Evolutionary conservation across 2,888 invertebrate genomes (phyloP).

Genomic region (Dione juno): DNA sequence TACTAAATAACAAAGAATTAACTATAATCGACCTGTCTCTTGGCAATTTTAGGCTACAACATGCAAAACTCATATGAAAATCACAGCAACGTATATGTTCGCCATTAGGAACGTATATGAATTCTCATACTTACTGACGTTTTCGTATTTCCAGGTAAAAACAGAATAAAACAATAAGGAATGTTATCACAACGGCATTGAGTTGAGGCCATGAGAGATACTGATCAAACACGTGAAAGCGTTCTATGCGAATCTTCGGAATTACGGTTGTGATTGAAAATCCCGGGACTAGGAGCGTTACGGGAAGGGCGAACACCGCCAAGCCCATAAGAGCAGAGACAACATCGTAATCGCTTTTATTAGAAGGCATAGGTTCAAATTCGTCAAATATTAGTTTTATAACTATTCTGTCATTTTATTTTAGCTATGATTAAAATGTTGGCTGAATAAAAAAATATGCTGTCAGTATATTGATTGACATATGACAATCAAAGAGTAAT

Average conservation of each 20-base stretch:
- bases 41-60: too few species aligned
- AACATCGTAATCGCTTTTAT: constrained; percentile 47
- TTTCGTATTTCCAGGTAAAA: constrained; percentile 71
- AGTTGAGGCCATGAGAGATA: constrained; percentile 66
- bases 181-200: constrained; percentile 56
- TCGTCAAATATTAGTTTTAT: constrained; percentile 33
- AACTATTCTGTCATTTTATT: neutral
- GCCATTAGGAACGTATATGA: neutral
- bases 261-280: constrained; percentile 70
- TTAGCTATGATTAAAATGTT: neutral
- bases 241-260: constrained; percentile 65
- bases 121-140: constrained; percentile 61
- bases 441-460: neutral
- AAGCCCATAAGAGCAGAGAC: constrained; percentile 48
- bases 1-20: too few species aligned
- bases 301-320: constrained; percentile 66
- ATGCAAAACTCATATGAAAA: too few species aligned
- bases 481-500: neutral
- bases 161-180: constrained; percentile 64
- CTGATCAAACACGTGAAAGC: constrained; percentile 62
- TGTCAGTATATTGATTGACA: constrained; percentile 2
- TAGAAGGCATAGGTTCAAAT: constrained; percentile 52
- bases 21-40: too few species aligned
- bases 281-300: constrained; percentile 67
- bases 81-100: too few species aligned